Base-by-base conservation (phyloP, 2,113 vertebrate species). In the Abramis brama region DNA sequence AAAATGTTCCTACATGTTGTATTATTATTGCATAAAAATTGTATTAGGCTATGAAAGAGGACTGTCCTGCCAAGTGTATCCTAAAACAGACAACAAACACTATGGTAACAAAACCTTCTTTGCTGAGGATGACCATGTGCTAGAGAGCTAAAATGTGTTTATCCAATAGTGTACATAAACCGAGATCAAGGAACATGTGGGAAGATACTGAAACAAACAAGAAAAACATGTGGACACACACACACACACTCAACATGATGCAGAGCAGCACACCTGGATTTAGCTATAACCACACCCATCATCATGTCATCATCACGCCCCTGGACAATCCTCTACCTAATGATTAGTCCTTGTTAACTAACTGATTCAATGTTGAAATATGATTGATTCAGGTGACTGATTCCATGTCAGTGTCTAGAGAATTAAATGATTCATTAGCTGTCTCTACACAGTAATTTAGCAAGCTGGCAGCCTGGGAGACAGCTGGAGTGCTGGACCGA, bases 231-330 rank as follows among this genome's bases (percentile, higher is more conserved):
- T 17, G 2, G 21, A 10, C 1, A 70, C 66, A 70, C 30, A 70
- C 27, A 8, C 12, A 66, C 39, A 43, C 39, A 8, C 33, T 0
- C 9, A 15, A 43, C 12, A 75, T 6, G 33, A 30, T 6, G 15
- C 57, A 60, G 13, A 43, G 9, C 33, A 45, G 19, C 57, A 84
- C 91, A 90, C 85, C 91, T 90, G 86, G 10, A 52, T 47, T 52
- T 19, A 9, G 6, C 12, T 2, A 13, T 84, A 19, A 55, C 57
- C 78, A 79, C 83, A 30, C 66, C 68, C 8, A 4, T 60, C 4
- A 10, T 88, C 39, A 39, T 39, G 33, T 33, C 33, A 33, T 91
- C 89, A 78, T 47, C 17, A 76, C 25, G 27, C 43, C 82, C 12
- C 59, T 62, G 23, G 60, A 64, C 60, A 64, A 27, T 12, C 60